Conservation (phyloP, 35 echinoderm and acorn worm species). For the Apostichopus californicus region DNA sequence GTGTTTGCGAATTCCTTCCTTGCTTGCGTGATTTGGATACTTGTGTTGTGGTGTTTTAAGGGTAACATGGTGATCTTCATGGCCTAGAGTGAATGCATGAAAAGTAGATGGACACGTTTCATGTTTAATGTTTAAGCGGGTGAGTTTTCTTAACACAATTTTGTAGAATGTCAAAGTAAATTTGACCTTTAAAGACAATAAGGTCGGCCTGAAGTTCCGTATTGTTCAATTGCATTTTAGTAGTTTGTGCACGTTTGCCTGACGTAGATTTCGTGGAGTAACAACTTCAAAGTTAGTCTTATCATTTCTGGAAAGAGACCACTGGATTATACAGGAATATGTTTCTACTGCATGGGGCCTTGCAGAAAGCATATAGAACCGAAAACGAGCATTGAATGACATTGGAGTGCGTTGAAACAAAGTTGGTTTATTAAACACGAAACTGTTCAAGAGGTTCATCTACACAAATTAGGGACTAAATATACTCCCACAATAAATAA, state of each 20-base stretch:
- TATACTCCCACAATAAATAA: too few relatives aligned
- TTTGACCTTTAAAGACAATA: neutral
- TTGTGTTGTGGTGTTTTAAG: neutral
- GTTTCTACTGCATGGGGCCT: too few relatives aligned
- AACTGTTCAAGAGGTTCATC: too few relatives aligned
- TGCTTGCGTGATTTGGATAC: neutral
- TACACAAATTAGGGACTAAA: too few relatives aligned
- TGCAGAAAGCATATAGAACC: too few relatives aligned
- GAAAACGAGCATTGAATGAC: too few relatives aligned
- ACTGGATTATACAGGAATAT: too few relatives aligned
- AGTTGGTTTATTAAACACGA: too few relatives aligned
- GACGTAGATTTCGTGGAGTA: conserved; percentile 1
- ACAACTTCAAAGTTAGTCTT: too few relatives aligned
- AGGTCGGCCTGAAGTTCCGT: too few relatives aligned
- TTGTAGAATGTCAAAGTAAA: neutral
- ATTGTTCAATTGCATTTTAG: neutral
- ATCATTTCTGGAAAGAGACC: too few relatives aligned
- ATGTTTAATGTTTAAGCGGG: neutral
- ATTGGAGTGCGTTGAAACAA: too few relatives aligned
- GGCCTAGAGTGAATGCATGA: neutral
- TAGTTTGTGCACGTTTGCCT: conserved; percentile 13
- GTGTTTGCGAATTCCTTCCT: neutral
- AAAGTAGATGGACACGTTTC: neutral
- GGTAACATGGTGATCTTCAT: neutral
- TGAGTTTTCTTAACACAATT: neutral